phyloP scores from a whole-genome alignment of 2,797 vertebrate species.

The Artibeus lituratus region DNA sequence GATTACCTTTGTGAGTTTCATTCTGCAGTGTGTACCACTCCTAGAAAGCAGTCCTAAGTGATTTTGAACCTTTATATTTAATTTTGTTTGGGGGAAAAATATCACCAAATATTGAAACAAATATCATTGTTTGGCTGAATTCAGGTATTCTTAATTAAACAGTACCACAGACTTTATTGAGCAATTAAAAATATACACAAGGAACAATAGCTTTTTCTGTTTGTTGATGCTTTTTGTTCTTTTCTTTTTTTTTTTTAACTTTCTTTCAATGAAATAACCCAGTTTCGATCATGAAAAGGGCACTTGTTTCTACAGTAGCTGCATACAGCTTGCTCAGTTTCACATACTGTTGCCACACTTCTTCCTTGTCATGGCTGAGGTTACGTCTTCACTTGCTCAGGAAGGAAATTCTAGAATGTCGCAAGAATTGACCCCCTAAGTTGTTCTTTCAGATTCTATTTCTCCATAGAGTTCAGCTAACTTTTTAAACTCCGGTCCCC shows the following conservation, averaged over 20 bases:
- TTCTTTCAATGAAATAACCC: conserved; percentile 86
- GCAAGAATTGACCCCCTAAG: conserved; percentile 81
- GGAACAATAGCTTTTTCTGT: conserved; percentile 90
- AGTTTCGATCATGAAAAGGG: conserved; percentile 88
- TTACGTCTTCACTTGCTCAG: conserved; percentile 71
- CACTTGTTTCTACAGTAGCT: conserved; percentile 88
- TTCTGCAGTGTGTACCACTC: background rate
- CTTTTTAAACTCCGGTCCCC: conserved; percentile 96
- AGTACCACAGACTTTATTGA: conserved; percentile 94
- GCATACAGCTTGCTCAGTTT: conserved; percentile 85
- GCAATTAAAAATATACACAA: conserved; percentile 97
- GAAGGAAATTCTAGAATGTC: conserved; percentile 75
- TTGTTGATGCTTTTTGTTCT: conserved; percentile 71
- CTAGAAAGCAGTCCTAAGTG: background rate
- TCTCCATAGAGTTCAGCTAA: conserved; percentile 96
- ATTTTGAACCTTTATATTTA: background rate
- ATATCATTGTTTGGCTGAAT: conserved; percentile 77
- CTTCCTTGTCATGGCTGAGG: conserved; percentile 74
- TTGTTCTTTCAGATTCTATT: conserved; percentile 90
- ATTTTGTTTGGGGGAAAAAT: conserved; percentile 6
- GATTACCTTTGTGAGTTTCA: conserved; percentile 29
- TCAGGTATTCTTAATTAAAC: conserved; percentile 88
- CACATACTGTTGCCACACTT: conserved; percentile 76
- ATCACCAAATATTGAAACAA: conserved; percentile 71
- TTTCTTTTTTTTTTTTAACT: conserved; percentile 72